Percentiles rank a stretch among this genome's conserved stretches.
These are phyloP conservation scores for Rhincodon typus DNA, from an alignment of 2,797 vertebrate species.

Conservation along the genomic window DNA sequence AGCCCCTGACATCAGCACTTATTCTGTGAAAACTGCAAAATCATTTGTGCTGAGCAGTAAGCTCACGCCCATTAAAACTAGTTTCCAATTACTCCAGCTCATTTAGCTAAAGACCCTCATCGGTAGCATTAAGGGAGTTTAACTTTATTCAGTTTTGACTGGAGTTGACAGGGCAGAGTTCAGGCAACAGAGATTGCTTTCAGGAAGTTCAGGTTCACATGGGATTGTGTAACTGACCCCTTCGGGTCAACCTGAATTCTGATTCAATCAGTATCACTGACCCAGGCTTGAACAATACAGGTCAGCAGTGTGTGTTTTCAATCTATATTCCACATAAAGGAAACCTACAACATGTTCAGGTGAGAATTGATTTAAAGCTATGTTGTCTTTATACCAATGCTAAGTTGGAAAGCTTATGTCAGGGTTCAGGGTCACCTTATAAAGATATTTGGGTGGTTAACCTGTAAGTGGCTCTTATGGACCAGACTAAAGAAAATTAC, in stretches of 20 bases:
- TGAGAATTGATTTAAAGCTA: neutral
- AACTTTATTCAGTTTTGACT: neutral
- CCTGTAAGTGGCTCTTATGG: neutral
- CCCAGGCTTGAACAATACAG: neutral
- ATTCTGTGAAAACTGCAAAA: too few relatives aligned
- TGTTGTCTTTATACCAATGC: neutral
- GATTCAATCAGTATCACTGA: neutral
- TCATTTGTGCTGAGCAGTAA: neutral
- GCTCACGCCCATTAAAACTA: neutral
- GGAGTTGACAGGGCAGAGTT: neutral
- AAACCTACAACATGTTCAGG: neutral
- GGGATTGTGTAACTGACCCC: neutral
- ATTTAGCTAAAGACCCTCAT: neutral
- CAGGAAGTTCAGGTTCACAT: neutral
- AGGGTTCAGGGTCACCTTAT: neutral
- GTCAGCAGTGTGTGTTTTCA: neutral
- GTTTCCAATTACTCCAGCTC: neutral
- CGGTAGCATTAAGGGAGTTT: neutral
- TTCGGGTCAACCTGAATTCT: neutral
- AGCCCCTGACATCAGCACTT: too few relatives aligned
- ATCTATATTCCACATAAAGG: neutral
- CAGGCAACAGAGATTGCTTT: neutral
- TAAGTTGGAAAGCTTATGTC: neutral
- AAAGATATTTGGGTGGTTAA: neutral
- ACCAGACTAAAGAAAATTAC: neutral